phyloP scores from a whole-genome alignment of 92 coral and sea anemone species.

The Siderastrea siderea region DNA sequence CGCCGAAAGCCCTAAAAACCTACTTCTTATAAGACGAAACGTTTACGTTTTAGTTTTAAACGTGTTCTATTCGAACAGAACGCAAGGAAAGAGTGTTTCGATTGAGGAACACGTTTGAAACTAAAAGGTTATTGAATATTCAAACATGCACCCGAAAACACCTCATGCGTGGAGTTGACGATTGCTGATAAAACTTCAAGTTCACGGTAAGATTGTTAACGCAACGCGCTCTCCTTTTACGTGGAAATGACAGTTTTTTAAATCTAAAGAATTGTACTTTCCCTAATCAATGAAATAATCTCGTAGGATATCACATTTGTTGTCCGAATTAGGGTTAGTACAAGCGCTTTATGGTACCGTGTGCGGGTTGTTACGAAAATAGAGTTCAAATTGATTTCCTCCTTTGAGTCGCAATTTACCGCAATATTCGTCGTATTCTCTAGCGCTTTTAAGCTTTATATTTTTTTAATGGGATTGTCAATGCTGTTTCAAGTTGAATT shows the following conservation, averaged over 20 bases:
- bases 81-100: conserved; percentile 32
- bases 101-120: conserved; percentile 50
- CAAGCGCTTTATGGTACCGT: conserved; percentile 47
- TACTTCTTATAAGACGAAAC: neutral
- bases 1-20: conserved; percentile 41
- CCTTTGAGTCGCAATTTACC: conserved; percentile 22
- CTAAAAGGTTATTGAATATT: conserved; percentile 69
- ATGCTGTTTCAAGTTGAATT: neutral
- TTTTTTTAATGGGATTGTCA: conserved; percentile 6
- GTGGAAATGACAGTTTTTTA: neutral
- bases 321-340: conserved; percentile 29
- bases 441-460: conserved; percentile 2
- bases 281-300: neutral
- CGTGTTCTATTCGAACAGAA: conserved; percentile 40
- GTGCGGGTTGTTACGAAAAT: conserved; percentile 69
- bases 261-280: neutral
- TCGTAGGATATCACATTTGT: conserved; percentile 8
- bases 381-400: conserved; percentile 47
- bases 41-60: conserved; percentile 12
- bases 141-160: conserved; percentile 61
- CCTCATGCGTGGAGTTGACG: conserved; percentile 81
- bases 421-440: neutral
- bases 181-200: conserved; percentile 62
- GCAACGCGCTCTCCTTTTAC: neutral
- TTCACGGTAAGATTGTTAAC: conserved; percentile 42